Conservation (phyloP, 1,140 invertebrate genomes). For the Drosophila sucinea region DNA sequence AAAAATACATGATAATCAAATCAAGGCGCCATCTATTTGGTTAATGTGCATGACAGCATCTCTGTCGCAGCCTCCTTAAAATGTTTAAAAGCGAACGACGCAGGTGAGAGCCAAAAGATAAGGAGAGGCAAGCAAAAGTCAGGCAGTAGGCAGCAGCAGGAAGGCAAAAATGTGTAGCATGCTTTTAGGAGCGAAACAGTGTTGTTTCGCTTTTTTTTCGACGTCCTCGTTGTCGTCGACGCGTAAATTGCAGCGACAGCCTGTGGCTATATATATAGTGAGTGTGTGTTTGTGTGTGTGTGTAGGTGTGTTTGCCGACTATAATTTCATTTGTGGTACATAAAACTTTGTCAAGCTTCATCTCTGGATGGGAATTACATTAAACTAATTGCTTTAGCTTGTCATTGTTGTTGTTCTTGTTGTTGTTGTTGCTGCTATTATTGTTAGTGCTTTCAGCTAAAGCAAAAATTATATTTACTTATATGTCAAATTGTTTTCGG, state of each 20-base stretch:
- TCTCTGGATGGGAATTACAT: conserved; percentile 70
- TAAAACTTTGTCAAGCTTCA: conserved; percentile 76
- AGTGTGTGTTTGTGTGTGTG: conserved; percentile 19
- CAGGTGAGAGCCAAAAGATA: conserved; percentile 70
- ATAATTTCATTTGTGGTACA: conserved; percentile 81
- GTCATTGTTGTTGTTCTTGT: conserved; percentile 63
- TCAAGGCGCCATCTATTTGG: conserved; percentile 81
- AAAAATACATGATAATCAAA: conserved; percentile 74
- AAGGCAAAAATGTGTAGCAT: conserved; percentile 57
- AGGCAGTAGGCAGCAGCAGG: not conserved
- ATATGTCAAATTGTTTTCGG: conserved; percentile 44
- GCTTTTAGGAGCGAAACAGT: conserved; percentile 68
- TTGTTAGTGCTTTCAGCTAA: conserved; percentile 78
- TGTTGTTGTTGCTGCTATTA: conserved; percentile 54
- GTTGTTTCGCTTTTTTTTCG: conserved; percentile 12
- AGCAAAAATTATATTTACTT: conserved; percentile 73
- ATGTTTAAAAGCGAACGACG: conserved; percentile 59
- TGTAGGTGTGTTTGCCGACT: conserved; percentile 48
- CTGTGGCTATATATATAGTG: conserved; percentile 41
- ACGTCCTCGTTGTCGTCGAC: conserved; percentile 39
- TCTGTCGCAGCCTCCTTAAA: conserved; percentile 46
- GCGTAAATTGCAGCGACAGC: conserved; percentile 76
- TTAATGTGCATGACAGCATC: conserved; percentile 76
- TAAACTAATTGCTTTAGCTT: conserved; percentile 82
- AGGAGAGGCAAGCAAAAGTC: conserved; percentile 25